A percentile compares a stretch with the other conserved stretches of the same genome.
Evolutionary conservation across 2,888 invertebrate genomes (phyloP).

Genomic region (Perithous albicinctus): DNA sequence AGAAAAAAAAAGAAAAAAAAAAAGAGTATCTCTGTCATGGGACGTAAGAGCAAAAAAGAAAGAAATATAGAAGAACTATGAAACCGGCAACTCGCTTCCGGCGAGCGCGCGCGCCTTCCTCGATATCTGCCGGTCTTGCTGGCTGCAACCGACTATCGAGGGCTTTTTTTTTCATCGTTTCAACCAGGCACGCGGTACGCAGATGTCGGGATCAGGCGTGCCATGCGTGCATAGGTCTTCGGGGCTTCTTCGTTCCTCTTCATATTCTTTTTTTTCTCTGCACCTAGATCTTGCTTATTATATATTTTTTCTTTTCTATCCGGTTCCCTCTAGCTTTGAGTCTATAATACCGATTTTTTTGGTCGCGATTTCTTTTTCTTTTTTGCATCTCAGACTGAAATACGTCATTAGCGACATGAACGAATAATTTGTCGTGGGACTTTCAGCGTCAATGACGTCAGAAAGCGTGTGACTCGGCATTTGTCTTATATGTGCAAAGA

Average conservation of each 20-base stretch:
- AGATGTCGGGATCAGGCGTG: constrained; percentile 65
- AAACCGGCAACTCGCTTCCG: constrained; percentile 57
- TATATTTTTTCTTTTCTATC: constrained; percentile 34
- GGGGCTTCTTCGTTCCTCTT: constrained; percentile 34
- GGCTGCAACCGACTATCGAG: constrained; percentile 37
- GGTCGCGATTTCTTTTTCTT: not conserved
- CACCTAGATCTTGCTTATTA: constrained; percentile 31
- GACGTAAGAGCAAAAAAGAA: constrained; percentile 22
- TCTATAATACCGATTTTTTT: not conserved
- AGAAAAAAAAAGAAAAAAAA: too few relatives aligned
- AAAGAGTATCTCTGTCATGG: constrained; percentile 54
- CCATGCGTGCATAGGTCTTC: constrained; percentile 48
- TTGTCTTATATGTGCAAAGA: not conserved
- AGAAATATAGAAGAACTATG: constrained; percentile 8
- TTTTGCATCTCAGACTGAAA: constrained; percentile 1
- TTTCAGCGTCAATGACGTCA: constrained; percentile 7
- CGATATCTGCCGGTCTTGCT: constrained; percentile 42
- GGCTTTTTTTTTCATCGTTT: constrained; percentile 43
- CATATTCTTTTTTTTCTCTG: constrained; percentile 32
- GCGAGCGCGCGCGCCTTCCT: constrained; percentile 55
- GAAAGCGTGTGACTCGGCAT: constrained; percentile 5
- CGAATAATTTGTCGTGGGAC: constrained; percentile 19
- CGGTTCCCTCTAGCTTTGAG: not conserved
- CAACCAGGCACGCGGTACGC: constrained; percentile 65
- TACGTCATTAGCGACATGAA: constrained; percentile 5